A percentile compares a stretch with the other conserved stretches of the same genome.
phyloP scores from a whole-genome alignment of 2,113 vertebrate genomes.

The Galbula dea region DNA sequence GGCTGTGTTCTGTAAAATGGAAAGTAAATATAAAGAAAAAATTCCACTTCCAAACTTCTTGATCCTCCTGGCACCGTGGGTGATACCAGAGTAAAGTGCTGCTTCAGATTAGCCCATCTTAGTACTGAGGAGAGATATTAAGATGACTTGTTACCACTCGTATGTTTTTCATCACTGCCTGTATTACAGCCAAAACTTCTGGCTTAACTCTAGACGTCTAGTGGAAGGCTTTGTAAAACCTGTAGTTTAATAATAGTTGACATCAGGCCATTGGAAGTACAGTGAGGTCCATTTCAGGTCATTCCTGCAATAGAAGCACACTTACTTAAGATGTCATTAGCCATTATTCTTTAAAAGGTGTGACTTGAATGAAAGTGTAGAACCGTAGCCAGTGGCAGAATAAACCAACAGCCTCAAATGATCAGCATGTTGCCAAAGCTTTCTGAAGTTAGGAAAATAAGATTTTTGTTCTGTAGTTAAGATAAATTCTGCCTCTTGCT shows the following conservation, averaged over 20 bases:
- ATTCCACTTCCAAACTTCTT: slow-evolving; percentile 53
- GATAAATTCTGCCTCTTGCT: not conserved
- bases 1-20: slow-evolving; percentile 19
- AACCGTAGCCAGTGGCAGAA: not conserved
- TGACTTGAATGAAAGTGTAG: not conserved
- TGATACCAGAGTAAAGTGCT: slow-evolving; percentile 80
- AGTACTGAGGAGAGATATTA: slow-evolving; percentile 80
- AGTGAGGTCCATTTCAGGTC: slow-evolving; percentile 68
- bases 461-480: not conserved
- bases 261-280: slow-evolving; percentile 67
- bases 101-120: slow-evolving; percentile 81
- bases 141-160: slow-evolving; percentile 84
- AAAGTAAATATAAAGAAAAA: slow-evolving; percentile 25
- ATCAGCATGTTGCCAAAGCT: not conserved
- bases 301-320: slow-evolving; percentile 8
- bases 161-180: slow-evolving; percentile 92
- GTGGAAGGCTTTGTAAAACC: slow-evolving; percentile 74
- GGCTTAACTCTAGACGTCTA: slow-evolving; percentile 80
- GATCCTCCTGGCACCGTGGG: slow-evolving; percentile 75
- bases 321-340: not conserved
- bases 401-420: not conserved
- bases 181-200: slow-evolving; percentile 84
- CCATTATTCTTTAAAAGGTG: not conserved
- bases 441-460: not conserved
- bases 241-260: slow-evolving; percentile 75